phyloP scores from a whole-genome alignment of 2,888 invertebrate species.

The Drosophila paucipuncta region DNA sequence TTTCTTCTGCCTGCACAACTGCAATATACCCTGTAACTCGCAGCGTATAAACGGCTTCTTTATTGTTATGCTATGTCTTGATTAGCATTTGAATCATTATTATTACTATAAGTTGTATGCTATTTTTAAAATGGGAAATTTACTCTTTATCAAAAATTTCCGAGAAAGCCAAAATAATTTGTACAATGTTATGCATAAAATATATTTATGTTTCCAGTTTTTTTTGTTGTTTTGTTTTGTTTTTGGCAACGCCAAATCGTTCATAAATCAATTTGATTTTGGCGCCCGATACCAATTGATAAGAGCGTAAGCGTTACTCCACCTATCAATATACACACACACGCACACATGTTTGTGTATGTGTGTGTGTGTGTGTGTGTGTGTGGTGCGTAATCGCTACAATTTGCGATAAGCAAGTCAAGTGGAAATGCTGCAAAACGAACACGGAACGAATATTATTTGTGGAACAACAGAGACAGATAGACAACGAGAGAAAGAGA shows the following conservation, averaged over 20 bases:
- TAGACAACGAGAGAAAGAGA: not conserved
- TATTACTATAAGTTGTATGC: not conserved
- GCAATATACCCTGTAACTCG: not conserved
- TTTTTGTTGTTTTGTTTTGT: conserved; percentile 6
- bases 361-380: not conserved
- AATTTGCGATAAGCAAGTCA: conserved; percentile 56
- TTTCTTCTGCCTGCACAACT: not conserved
- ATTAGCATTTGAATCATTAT: not conserved
- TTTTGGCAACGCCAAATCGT: conserved; percentile 70
- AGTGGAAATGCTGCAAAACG: conserved; percentile 52
- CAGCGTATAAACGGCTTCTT: not conserved
- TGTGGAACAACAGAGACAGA: conserved; percentile 4
- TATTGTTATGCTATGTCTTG: not conserved
- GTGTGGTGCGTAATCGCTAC: conserved; percentile 41
- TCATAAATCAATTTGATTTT: conserved; percentile 80
- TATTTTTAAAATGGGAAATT: not conserved
- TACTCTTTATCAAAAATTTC: not conserved
- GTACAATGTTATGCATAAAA: not conserved
- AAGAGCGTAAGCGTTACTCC: conserved; percentile 41
- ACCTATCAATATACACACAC: conserved; percentile 20
- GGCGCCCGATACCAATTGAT: conserved; percentile 62
- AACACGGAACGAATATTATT: conserved; percentile 48
- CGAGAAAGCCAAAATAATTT: not conserved
- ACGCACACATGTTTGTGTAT: no score
- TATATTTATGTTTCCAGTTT: not conserved